Conservation (phyloP, 2,888 invertebrate genomes). For the Pardosa pseudoannulata region DNA sequence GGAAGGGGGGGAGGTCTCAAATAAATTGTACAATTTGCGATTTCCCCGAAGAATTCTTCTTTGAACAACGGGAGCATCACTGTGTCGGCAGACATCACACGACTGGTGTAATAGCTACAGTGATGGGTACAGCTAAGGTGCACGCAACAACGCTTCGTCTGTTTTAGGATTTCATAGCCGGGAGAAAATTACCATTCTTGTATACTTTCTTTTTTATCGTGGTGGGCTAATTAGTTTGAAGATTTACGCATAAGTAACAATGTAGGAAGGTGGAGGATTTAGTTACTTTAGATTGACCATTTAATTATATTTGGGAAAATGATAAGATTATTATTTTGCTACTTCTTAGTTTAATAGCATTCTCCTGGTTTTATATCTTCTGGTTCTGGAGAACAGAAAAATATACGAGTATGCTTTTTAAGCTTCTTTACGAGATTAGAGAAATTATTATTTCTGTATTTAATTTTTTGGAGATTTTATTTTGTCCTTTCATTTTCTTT, state of each 20-base stretch:
- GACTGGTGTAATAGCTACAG: constrained; percentile 8
- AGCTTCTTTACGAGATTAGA: no score
- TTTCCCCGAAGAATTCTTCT: constrained; percentile 12
- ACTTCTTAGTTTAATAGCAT: neutral
- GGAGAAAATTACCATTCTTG: neutral
- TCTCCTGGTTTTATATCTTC: no score
- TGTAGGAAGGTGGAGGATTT: neutral
- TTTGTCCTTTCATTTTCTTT: no score
- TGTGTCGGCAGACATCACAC: constrained; percentile 39
- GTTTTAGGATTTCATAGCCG: neutral
- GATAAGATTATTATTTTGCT: constrained; percentile 32
- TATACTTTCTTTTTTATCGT: neutral
- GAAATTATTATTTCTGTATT: no score
- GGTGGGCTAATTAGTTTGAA: constrained; percentile 39
- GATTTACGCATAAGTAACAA: constrained; percentile 8
- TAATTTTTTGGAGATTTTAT: no score
- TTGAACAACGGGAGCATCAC: constrained; percentile 20
- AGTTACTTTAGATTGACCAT: neutral
- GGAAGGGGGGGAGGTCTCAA: neutral
- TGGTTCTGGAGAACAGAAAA: no score
- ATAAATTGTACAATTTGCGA: neutral
- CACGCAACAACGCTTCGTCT: constrained; percentile 37
- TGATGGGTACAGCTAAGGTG: constrained; percentile 49
- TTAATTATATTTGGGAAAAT: constrained; percentile 1
- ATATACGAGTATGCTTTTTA: no score